phyloP scores from a whole-genome alignment of 2,888 invertebrate genomes.

The Drosophila lacicola region DNA sequence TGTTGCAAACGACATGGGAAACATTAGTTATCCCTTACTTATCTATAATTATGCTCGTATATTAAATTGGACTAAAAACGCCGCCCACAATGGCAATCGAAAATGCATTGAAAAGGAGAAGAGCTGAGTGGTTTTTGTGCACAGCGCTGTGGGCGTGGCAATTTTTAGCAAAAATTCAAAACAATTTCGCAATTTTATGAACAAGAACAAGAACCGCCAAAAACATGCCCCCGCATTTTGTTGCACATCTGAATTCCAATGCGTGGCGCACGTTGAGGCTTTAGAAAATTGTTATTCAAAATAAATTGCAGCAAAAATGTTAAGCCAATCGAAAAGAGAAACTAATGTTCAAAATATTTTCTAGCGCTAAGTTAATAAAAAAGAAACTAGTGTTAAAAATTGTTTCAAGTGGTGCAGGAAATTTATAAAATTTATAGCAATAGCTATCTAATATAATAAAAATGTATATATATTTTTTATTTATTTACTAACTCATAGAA shows the following conservation, averaged over 20 bases:
- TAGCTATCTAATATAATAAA: too few relatives aligned
- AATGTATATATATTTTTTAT: too few relatives aligned
- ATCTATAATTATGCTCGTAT: not conserved
- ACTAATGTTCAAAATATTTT: not conserved
- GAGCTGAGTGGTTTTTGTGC: conserved; percentile 43
- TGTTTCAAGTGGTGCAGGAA: not conserved
- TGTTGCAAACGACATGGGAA: not conserved
- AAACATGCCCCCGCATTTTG: conserved; percentile 2
- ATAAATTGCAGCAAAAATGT: not conserved
- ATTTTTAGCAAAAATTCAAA: conserved; percentile 21
- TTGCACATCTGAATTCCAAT: not conserved
- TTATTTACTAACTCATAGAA: too few relatives aligned
- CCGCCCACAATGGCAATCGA: conserved; percentile 28
- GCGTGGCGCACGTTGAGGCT: not conserved
- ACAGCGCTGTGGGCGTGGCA: conserved; percentile 31
- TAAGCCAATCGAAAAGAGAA: conserved; percentile 1
- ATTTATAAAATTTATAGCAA: too few relatives aligned
- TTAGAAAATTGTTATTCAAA: conserved; percentile 4
- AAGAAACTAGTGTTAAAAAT: too few relatives aligned
- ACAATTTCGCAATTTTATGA: conserved; percentile 17
- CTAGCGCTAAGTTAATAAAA: not conserved
- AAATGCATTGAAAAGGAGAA: conserved; percentile 46
- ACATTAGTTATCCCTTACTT: not conserved
- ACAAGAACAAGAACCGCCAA: not conserved
- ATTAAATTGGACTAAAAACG: conserved; percentile 4